Conservation (phyloP, 2,888 invertebrate genomes). For the Linnaemya tessellans region DNA sequence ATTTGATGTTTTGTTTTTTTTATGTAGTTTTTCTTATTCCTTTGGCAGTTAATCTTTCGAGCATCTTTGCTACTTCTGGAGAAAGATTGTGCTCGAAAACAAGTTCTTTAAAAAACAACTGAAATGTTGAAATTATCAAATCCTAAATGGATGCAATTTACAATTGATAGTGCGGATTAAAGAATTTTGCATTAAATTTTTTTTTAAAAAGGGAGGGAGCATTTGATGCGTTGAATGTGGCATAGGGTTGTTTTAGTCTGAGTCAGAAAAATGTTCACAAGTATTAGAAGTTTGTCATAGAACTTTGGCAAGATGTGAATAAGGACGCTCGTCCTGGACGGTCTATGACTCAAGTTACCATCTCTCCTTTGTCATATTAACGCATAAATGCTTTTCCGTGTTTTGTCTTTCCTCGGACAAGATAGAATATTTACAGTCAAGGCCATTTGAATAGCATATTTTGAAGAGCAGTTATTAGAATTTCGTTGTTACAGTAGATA, state of each 20-base stretch:
- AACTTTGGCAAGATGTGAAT: no score
- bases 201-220: no score
- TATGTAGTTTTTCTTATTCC: constrained; percentile 39
- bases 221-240: no score
- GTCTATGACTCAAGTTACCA: neutral
- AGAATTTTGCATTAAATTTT: no score
- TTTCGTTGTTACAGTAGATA: neutral
- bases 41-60: constrained; percentile 66
- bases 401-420: neutral
- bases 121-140: no score
- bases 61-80: constrained; percentile 36
- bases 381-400: neutral
- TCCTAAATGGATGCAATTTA: no score
- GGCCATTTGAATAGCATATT: constrained; percentile 10
- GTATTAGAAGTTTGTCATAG: no score
- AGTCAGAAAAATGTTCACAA: no score
- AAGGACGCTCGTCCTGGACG: no score
- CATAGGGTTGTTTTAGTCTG: no score
- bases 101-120: no score
- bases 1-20: constrained; percentile 2
- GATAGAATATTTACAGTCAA: neutral
- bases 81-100: neutral
- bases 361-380: neutral
- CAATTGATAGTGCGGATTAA: no score
- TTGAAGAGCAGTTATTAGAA: neutral